A percentile compares a stretch with the other conserved stretches of the same genome.
These are phyloP conservation scores for Pagrus major DNA, from an alignment of 2,113 vertebrate species.

Conservation along the genomic window DNA sequence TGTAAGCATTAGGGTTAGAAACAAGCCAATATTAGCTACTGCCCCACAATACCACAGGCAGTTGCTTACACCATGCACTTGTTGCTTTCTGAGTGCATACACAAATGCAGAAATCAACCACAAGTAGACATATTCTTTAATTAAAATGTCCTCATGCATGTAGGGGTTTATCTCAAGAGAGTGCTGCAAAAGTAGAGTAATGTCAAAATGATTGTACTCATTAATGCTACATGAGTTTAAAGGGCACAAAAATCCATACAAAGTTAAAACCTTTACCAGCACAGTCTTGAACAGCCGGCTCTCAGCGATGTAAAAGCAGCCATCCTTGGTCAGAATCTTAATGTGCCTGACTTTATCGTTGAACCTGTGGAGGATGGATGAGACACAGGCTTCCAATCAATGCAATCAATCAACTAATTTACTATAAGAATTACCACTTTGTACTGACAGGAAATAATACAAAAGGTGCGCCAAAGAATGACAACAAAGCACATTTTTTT, in stretches of 20 bases:
- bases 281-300: slow-evolving; percentile 95
- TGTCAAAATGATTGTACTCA: slow-evolving; percentile 36
- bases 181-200: background rate
- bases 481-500: background rate
- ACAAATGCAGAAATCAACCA: slow-evolving; percentile 32
- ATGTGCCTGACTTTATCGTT: slow-evolving; percentile 98
- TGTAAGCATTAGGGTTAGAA: background rate
- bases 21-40: slow-evolving; percentile 4
- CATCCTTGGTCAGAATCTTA: slow-evolving; percentile 96
- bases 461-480: no score
- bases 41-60: background rate
- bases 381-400: slow-evolving; percentile 80
- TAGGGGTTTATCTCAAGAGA: background rate
- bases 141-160: background rate
- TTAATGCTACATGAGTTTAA: slow-evolving; percentile 18
- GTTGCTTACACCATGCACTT: background rate
- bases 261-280: slow-evolving; percentile 85
- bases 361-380: slow-evolving; percentile 91
- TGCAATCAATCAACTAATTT: background rate
- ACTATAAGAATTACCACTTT: background rate
- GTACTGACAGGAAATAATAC: background rate
- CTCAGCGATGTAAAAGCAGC: slow-evolving; percentile 95
- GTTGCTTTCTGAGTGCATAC: background rate
- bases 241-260: slow-evolving; percentile 31
- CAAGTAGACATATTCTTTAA: background rate